Evolutionary conservation across 1,140 invertebrate genomes (phyloP).

Genomic region (Trachymyrmex cornetzi): DNA sequence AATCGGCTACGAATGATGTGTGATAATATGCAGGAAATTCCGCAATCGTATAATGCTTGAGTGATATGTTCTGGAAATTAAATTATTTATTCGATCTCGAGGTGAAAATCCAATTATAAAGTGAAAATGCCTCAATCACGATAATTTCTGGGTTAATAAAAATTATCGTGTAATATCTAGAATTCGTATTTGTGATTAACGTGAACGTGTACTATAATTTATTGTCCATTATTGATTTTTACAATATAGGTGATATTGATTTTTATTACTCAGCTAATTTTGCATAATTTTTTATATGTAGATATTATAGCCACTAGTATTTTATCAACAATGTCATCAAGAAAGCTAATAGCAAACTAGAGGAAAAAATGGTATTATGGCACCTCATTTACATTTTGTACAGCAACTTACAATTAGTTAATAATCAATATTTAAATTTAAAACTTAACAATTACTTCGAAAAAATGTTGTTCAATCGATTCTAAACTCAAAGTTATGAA

Average conservation of each 20-base stretch:
- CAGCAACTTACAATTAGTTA: too few relatives aligned
- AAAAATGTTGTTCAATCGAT: too few relatives aligned
- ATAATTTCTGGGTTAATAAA: neutral
- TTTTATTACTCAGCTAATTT: constrained; percentile 11
- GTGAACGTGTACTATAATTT: neutral
- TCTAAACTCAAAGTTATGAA: too few relatives aligned
- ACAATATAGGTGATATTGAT: neutral
- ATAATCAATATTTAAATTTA: too few relatives aligned
- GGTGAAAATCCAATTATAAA: neutral
- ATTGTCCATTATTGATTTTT: constrained; percentile 2
- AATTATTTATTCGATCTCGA: neutral
- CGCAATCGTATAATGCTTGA: neutral
- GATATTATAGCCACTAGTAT: neutral
- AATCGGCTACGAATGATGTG: neutral
- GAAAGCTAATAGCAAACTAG: neutral
- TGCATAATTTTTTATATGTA: neutral
- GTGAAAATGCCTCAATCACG: neutral
- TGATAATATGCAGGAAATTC: neutral
- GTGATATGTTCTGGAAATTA: neutral
- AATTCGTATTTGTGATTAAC: neutral
- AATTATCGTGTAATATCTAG: neutral
- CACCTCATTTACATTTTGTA: too few relatives aligned
- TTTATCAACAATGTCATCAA: neutral
- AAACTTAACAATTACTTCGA: neutral
- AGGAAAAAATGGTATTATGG: too few relatives aligned